Percentiles rank a stretch among this genome's conserved stretches.
Evolutionary conservation across 1,140 invertebrate species (phyloP).

Genomic region (Brachionus rotundiformis): DNA sequence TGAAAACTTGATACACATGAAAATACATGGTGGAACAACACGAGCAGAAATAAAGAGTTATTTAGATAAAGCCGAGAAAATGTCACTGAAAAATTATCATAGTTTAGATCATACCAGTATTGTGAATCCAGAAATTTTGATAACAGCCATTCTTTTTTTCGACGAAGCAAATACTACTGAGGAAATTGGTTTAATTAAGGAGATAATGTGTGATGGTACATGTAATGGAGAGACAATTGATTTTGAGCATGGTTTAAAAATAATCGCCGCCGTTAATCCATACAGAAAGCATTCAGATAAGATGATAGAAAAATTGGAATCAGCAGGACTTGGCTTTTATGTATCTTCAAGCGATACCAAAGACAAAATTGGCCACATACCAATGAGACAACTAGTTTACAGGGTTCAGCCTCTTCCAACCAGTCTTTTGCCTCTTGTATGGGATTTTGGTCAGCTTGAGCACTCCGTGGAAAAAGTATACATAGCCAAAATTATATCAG

Average conservation of each 20-base stretch:
- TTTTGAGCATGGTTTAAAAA: constrained; percentile 55
- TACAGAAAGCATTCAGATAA: constrained; percentile 60
- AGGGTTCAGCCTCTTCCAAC: constrained; percentile 58
- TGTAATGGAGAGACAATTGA: constrained; percentile 56
- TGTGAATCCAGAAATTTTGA: constrained; percentile 12
- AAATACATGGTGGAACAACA: constrained; percentile 61
- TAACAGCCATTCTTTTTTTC: constrained; percentile 61
- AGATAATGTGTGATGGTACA: constrained; percentile 60
- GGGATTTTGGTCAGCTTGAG: constrained; percentile 60
- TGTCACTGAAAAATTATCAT: constrained; percentile 52
- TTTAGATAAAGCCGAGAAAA: constrained; percentile 56
- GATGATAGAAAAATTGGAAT: constrained; percentile 58
- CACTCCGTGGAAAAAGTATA: constrained; percentile 57
- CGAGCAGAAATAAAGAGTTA: constrained; percentile 56
- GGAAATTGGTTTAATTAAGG: constrained; percentile 60
- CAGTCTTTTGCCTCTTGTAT: constrained; percentile 59
- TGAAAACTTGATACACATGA: constrained; percentile 12
- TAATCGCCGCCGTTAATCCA: constrained; percentile 61
- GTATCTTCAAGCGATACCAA: constrained; percentile 57
- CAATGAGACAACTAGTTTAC: constrained; percentile 60
- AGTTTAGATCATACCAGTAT: constrained; percentile 52
- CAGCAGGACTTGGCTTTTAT: constrained; percentile 60
- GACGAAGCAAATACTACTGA: constrained; percentile 63
- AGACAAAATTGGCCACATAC: constrained; percentile 55
- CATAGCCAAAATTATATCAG: constrained; percentile 54